Percentiles rank a stretch among this genome's conserved stretches.
phyloP scores from a whole-genome alignment of 2,113 vertebrate species.

The Pterocles orientalis region DNA sequence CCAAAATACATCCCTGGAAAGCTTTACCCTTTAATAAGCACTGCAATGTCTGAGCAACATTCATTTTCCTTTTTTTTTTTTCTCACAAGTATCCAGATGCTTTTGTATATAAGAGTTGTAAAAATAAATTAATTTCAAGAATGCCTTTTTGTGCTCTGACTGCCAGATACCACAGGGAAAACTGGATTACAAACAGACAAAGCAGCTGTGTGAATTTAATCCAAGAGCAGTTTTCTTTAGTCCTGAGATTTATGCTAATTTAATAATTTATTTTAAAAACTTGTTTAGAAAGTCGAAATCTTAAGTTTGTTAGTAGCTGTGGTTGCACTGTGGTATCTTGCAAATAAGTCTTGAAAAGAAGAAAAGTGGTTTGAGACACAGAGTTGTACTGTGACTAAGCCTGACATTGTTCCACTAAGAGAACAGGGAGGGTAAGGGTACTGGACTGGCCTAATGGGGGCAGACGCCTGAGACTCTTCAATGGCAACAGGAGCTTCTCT shows the following conservation, averaged over 20 bases:
- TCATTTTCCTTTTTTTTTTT: background rate
- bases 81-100: background rate
- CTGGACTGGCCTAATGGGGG: background rate
- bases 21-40: background rate
- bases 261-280: background rate
- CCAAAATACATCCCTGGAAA: background rate
- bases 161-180: slow-evolving; percentile 8
- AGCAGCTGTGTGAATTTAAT: slow-evolving; percentile 23
- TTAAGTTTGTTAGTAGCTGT: background rate
- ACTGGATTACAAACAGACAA: slow-evolving; percentile 7
- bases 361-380: background rate
- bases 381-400: background rate
- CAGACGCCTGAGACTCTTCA: background rate
- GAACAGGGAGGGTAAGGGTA: rapidly evolving
- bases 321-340: background rate
- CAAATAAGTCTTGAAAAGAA: background rate
- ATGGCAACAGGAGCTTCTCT: background rate
- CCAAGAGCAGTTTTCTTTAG: background rate
- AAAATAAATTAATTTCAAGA: slow-evolving; percentile 10
- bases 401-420: background rate
- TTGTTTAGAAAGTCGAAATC: background rate
- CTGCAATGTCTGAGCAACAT: background rate
- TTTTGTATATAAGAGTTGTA: background rate
- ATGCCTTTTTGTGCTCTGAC: background rate
- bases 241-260: background rate